A percentile compares a stretch with the other conserved stretches of the same genome.
phyloP scores from a whole-genome alignment of 2,888 invertebrate genomes.

The Tetropium fuscum region DNA sequence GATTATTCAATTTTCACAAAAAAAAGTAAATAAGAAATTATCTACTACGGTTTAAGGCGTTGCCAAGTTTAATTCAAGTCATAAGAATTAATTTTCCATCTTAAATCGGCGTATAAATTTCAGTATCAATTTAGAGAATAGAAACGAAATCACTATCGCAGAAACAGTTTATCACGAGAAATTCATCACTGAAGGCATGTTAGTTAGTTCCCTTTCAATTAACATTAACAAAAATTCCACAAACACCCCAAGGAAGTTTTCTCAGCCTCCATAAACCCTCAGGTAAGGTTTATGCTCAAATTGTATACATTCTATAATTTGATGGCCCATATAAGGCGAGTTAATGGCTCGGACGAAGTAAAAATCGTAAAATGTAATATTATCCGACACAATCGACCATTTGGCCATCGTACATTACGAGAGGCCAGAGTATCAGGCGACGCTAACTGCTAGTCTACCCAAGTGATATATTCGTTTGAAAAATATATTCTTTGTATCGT shows the following conservation, averaged over 20 bases:
- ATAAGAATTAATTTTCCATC: too few relatives aligned
- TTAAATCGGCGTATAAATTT: too few relatives aligned
- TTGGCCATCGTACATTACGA: constrained; percentile 9
- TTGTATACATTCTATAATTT: constrained; percentile 6
- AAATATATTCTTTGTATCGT: too few relatives aligned
- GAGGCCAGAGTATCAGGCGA: neutral
- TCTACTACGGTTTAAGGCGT: too few relatives aligned
- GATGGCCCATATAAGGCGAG: constrained; percentile 17
- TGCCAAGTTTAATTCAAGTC: too few relatives aligned
- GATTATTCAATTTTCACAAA: too few relatives aligned
- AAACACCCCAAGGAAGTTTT: constrained; percentile 4
- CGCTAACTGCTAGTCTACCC: neutral
- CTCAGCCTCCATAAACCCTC: constrained; percentile 6
- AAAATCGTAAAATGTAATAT: constrained; percentile 17
- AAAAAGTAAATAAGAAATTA: too few relatives aligned
- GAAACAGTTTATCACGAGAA: neutral
- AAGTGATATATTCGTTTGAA: too few relatives aligned
- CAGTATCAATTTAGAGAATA: too few relatives aligned
- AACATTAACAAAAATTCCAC: constrained; percentile 10
- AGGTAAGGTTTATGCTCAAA: constrained; percentile 6
- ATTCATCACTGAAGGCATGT: neutral
- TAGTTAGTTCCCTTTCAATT: constrained; percentile 14
- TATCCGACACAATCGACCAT: constrained; percentile 5
- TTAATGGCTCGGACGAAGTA: constrained; percentile 3
- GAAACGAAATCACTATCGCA: neutral